These are phyloP conservation scores for Chiloscyllium plagiosum DNA, from an alignment of 2,113 vertebrate species.

Conservation along the genomic window DNA sequence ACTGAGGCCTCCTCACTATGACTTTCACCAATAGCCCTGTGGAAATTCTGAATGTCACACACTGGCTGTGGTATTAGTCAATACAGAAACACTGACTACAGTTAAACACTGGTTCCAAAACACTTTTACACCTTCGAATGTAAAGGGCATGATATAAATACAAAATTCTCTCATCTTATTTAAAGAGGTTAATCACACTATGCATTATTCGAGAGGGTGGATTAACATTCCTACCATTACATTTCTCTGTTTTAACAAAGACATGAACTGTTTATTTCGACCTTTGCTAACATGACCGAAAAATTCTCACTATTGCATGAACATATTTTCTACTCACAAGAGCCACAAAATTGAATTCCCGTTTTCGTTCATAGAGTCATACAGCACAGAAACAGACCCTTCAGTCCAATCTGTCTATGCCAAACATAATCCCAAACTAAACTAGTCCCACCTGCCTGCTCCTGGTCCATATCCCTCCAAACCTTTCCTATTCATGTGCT, in stretches of 20 bases:
- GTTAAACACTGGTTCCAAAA: neutral
- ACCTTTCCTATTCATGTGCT: no score
- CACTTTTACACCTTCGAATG: neutral
- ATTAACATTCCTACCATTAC: neutral
- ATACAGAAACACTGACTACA: neutral
- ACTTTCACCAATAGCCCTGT: neutral
- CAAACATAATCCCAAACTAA: no score
- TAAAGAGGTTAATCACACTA: neutral
- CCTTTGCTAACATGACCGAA: neutral
- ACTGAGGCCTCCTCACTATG: neutral
- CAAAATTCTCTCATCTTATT: neutral
- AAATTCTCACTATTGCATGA: neutral
- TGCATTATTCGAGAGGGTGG: no score
- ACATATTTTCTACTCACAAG: neutral
- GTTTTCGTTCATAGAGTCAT: neutral
- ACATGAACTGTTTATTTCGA: neutral
- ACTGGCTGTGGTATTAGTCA: neutral
- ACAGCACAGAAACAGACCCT: no score
- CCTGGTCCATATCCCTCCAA: no score
- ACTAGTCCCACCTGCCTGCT: no score
- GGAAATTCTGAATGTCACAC: neutral
- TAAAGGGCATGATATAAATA: neutral
- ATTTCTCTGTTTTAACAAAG: neutral
- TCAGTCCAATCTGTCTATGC: no score
- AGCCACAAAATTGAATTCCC: neutral